These are phyloP conservation scores for Eurytoma adleriae DNA, from an alignment of 2,888 invertebrate genomes.

Conservation along the genomic window DNA sequence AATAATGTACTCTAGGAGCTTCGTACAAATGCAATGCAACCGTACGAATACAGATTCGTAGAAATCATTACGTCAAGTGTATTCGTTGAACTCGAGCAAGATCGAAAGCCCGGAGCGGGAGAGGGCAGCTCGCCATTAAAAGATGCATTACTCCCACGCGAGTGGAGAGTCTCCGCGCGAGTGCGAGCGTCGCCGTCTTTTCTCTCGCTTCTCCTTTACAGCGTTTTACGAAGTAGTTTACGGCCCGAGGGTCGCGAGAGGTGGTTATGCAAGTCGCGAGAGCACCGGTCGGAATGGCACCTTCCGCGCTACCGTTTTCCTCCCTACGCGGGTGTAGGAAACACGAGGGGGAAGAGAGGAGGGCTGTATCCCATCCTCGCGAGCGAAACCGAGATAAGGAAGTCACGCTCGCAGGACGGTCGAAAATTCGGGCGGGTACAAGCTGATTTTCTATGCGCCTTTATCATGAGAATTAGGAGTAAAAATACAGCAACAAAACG, in stretches of 20 bases:
- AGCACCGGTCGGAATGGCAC: conserved; percentile 41
- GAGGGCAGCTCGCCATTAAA: conserved; percentile 27
- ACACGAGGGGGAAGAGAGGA: background rate
- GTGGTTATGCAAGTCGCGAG: conserved; percentile 2
- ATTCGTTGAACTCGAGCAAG: background rate
- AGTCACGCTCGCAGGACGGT: background rate
- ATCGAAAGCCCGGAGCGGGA: too few species aligned
- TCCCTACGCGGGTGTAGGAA: conserved; percentile 26
- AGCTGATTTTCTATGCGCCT: too few species aligned
- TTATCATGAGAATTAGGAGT: too few species aligned
- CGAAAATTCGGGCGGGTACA: too few species aligned
- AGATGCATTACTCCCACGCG: conserved; percentile 42
- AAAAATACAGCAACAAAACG: too few species aligned
- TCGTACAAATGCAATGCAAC: too few species aligned
- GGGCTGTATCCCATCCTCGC: conserved; percentile 3
- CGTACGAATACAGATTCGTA: too few species aligned
- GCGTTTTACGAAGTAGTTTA: conserved; percentile 51
- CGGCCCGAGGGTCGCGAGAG: conserved; percentile 4
- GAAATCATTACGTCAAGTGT: background rate
- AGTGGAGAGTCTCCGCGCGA: conserved; percentile 45
- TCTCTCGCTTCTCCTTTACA: conserved; percentile 26
- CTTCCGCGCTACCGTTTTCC: conserved; percentile 45
- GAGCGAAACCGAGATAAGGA: conserved; percentile 25
- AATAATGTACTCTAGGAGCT: too few species aligned
- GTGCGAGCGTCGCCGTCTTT: conserved; percentile 28